phyloP scores from a whole-genome alignment of 30 jellyfish, hydroid and myxozoan species.

The Aurelia sp. region DNA sequence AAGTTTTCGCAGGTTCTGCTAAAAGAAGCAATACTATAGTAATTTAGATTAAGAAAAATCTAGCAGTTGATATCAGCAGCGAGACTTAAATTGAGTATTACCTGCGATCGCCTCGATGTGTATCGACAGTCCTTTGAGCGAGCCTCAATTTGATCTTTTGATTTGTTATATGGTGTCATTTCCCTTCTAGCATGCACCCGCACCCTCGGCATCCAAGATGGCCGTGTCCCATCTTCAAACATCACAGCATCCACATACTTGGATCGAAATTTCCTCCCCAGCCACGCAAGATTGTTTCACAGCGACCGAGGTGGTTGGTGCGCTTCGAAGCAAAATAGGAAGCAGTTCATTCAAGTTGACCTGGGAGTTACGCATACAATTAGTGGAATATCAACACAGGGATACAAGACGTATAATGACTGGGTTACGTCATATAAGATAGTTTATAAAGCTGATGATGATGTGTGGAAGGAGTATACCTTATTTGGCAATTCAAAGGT shows the following conservation, averaged over 20 bases:
- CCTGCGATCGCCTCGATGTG: too few species aligned
- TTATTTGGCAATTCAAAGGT: conserved; percentile 78
- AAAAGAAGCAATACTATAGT: too few species aligned
- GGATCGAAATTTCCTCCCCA: conserved; percentile 77
- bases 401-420: conserved; percentile 70
- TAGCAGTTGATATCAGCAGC: too few species aligned
- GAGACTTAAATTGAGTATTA: too few species aligned
- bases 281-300: conserved; percentile 68
- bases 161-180: neutral
- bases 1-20: too few species aligned
- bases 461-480: conserved; percentile 66
- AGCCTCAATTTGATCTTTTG: too few species aligned
- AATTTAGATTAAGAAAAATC: too few species aligned
- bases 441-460: conserved; percentile 51
- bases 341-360: conserved; percentile 76
- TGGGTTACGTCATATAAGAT: conserved; percentile 91
- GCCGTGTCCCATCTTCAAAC: conserved; percentile 68
- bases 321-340: conserved; percentile 64
- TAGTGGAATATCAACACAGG: conserved; percentile 94
- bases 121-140: too few species aligned
- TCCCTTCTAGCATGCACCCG: conserved; percentile 80
- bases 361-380: conserved; percentile 64
- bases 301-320: conserved; percentile 88
- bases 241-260: conserved; percentile 88
- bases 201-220: conserved; percentile 90